phyloP scores from a whole-genome alignment of 1,140 invertebrate genomes.

The Aphelenchoides fujianensis region DNA sequence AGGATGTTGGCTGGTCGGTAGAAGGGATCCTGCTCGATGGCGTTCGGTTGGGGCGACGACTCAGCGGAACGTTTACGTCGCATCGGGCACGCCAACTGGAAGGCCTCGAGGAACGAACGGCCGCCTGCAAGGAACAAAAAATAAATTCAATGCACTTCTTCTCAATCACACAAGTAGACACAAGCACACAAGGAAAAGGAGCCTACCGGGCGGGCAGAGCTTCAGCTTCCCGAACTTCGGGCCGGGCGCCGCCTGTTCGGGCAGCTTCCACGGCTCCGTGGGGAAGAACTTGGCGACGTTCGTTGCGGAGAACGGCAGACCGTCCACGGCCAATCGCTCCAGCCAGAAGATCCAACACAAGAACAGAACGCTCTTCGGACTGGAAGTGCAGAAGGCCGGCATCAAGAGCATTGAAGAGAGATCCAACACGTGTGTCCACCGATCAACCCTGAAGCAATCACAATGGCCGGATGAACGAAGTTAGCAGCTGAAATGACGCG shows the following conservation, averaged over 20 bases:
- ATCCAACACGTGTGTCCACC: no score
- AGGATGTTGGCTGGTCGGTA: conserved; percentile 40
- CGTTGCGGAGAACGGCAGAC: conserved; percentile 17
- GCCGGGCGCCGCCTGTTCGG: background rate
- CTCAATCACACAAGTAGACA: no score
- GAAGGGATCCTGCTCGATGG: background rate
- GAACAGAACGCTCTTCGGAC: background rate
- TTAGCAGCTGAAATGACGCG: no score
- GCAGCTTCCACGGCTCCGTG: background rate
- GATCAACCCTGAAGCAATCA: no score
- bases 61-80: conserved; percentile 17
- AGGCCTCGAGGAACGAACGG: conserved; percentile 42
- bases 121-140: conserved; percentile 31
- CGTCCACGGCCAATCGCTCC: conserved; percentile 9
- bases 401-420: no score
- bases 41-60: background rate
- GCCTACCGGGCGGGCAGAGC: conserved; percentile 41
- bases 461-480: no score
- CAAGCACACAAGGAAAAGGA: no score
- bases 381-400: no score
- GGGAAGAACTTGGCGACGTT: conserved; percentile 15
- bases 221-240: conserved; percentile 39
- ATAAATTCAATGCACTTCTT: background rate
- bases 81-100: conserved; percentile 45
- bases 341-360: conserved; percentile 10